A percentile compares a stretch with the other conserved stretches of the same genome.
These are phyloP conservation scores for Meteorus colon DNA, from an alignment of 2,888 invertebrate genomes.

Conservation along the genomic window DNA sequence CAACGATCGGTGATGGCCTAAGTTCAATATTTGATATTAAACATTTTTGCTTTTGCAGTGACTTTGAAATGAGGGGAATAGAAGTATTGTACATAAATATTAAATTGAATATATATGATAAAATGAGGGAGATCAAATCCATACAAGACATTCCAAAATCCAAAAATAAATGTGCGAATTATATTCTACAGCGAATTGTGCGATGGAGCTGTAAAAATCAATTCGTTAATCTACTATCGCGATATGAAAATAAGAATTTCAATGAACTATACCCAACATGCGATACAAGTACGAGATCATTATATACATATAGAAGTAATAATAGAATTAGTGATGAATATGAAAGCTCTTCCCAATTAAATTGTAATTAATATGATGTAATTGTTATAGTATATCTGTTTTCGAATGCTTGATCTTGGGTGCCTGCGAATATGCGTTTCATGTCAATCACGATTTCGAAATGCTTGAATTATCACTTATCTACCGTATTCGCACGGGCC, in stretches of 20 bases:
- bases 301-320: slow-evolving; percentile 24
- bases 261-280: slow-evolving; percentile 27
- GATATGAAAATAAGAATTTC: slow-evolving; percentile 47
- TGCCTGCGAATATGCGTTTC: slow-evolving; percentile 50
- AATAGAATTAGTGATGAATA: slow-evolving; percentile 41
- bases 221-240: slow-evolving; percentile 48
- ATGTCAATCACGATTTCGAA: slow-evolving; percentile 30
- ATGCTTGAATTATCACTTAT: slow-evolving; percentile 55
- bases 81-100: slow-evolving; percentile 37
- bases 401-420: slow-evolving; percentile 49
- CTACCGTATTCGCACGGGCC: slow-evolving; percentile 58
- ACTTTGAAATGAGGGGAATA: slow-evolving; percentile 24
- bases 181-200: slow-evolving; percentile 32
- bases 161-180: slow-evolving; percentile 29
- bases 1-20: slow-evolving; percentile 39
- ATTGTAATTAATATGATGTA: slow-evolving; percentile 48
- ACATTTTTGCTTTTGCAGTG: slow-evolving; percentile 29
- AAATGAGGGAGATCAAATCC: slow-evolving; percentile 27
- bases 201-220: slow-evolving; percentile 45
- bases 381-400: slow-evolving; percentile 40
- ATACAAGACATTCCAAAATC: slow-evolving; percentile 40
- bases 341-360: slow-evolving; percentile 42
- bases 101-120: slow-evolving; percentile 30
- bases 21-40: slow-evolving; percentile 30
- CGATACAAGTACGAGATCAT: slow-evolving; percentile 42